Evolutionary conservation across 1,140 invertebrate genomes (phyloP), one percentile per base, ranked within the genome.

Genomic region (Ylistrum balloti): DNA sequence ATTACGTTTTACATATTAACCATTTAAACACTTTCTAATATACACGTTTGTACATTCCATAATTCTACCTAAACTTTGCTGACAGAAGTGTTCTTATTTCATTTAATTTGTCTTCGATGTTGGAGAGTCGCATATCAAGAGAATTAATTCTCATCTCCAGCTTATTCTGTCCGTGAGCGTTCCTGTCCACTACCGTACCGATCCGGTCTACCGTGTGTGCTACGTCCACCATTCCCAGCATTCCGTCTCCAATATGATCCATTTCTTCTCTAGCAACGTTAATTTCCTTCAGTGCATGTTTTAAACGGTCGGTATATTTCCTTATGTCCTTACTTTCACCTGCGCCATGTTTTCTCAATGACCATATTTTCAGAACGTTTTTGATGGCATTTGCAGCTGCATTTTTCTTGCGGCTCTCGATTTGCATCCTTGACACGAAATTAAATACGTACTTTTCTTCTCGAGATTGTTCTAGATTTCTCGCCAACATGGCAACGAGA

Each of bases 401-500:
- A 17, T 90, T 91, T 74, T 94, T 94, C 88, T 92, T 90, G 34
- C 90, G 74, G 33, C 93, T 92, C 86, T 93, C 92, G 22, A 94
- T 93, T 85, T 94, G 93, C 32, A 94, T 92, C 41, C 93, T 89
- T 15, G 92, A 91, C 9, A 94, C 91, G 89, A 95, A 94, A n/a
- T 93, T 93, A 45, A 93, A 93, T 3, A 95, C 94, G 38, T 95
- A 95, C 35, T 91, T 90, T 89, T 95, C 94, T 3, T 92, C 88
- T 87, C 94, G 90, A 0, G 93, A 92, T 85, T 94, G 93, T 85
- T 95, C 93, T 0, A 95, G 56, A 56, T 94, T 93, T 86, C 91
- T 88, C 33, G 93, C 93, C 34, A 95, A 92, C 33, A 96, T 95
- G 32, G 95, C 95, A 10, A 96, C 95, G 13, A 95, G 91, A 0